phyloP scores from a whole-genome alignment of 1,140 invertebrate genomes.

The Neuroterus valhalla region DNA sequence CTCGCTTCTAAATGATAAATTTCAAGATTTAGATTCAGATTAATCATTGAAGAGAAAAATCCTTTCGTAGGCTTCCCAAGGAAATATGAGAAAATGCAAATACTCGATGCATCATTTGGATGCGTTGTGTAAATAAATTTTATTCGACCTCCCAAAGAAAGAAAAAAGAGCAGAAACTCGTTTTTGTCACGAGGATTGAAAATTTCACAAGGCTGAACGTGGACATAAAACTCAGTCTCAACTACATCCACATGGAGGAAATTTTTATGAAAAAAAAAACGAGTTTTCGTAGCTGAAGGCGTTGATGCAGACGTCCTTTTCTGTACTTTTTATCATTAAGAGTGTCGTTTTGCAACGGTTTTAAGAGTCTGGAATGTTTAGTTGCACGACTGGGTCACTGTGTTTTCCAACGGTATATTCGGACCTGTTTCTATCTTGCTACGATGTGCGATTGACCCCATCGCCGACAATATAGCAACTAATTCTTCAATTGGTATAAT shows the following conservation, averaged over 20 bases:
- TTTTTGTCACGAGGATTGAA: constrained; percentile 13
- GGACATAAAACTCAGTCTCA: neutral
- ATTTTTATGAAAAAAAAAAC: constrained; percentile 9
- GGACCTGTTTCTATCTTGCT: neutral
- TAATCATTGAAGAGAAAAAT: too few species aligned
- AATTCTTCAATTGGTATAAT: too few species aligned
- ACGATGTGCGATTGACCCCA: neutral
- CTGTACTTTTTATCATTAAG: neutral
- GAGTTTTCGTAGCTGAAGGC: neutral
- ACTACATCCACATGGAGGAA: neutral
- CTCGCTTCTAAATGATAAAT: too few species aligned
- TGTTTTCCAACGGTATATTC: constrained; percentile 21
- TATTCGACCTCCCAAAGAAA: neutral
- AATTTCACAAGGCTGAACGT: constrained; percentile 1
- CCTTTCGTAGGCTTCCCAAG: too few species aligned
- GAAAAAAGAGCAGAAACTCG: constrained; percentile 24
- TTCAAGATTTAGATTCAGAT: too few species aligned
- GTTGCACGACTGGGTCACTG: constrained; percentile 18
- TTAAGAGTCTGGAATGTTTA: constrained; percentile 15
- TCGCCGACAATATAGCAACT: neutral
- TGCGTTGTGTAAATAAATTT: constrained; percentile 7
- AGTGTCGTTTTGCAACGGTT: constrained; percentile 25
- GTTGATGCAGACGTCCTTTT: neutral
- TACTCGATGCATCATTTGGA: neutral
- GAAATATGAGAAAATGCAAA: neutral